These are phyloP conservation scores for Erythrolamprus reginae DNA, from an alignment of 2,113 vertebrate species.

Conservation along the genomic window DNA sequence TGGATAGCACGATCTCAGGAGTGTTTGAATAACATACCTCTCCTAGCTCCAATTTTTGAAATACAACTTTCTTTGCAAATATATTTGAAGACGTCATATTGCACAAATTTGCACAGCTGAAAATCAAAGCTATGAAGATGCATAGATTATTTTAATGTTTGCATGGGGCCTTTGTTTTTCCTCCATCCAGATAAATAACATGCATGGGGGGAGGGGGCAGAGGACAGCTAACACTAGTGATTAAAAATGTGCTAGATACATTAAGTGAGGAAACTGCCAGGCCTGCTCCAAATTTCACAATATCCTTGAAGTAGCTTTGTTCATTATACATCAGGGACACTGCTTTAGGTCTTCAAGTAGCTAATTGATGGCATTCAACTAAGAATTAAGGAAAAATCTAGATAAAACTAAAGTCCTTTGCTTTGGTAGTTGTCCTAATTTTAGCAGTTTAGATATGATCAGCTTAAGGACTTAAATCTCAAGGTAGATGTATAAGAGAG, in stretches of 20 bases:
- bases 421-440: neutral
- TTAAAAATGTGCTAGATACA: neutral
- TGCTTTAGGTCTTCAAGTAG: neutral
- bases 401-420: neutral
- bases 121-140: neutral
- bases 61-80: neutral
- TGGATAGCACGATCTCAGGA: neutral
- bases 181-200: neutral
- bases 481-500: neutral
- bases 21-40: neutral
- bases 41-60: neutral
- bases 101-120: neutral
- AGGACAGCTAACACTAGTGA: neutral
- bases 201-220: neutral
- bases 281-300: neutral
- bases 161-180: neutral
- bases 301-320: neutral
- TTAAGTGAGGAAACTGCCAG: neutral
- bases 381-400: neutral
- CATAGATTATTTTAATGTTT: neutral
- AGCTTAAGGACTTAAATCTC: neutral
- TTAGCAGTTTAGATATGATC: neutral
- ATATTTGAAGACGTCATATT: neutral
- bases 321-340: neutral
- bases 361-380: neutral